phyloP scores from a whole-genome alignment of 2,888 invertebrate species.

The Thumatha senex region DNA sequence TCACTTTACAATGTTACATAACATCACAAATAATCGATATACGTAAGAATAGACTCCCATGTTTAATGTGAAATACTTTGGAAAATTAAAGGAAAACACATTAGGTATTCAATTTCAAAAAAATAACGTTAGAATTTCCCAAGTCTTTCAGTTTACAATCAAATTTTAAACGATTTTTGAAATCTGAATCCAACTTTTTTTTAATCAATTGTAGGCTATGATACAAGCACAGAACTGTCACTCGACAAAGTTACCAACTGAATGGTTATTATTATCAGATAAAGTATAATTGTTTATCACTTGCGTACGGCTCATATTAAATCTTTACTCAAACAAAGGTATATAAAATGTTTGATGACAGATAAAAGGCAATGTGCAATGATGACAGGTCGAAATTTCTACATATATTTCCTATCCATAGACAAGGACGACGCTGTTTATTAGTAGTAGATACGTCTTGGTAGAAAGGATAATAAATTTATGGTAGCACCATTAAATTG shows the following conservation, averaged over 20 bases:
- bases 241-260: not conserved
- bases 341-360: slow-evolving; percentile 26
- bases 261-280: not conserved
- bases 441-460: too few relatives aligned
- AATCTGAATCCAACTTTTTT: not conserved
- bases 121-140: not conserved
- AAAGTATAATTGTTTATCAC: not conserved
- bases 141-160: not conserved
- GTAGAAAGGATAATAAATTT: too few relatives aligned
- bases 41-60: slow-evolving; percentile 77
- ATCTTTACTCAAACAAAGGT: slow-evolving; percentile 7
- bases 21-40: slow-evolving; percentile 74
- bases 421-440: not conserved
- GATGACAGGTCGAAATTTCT: not conserved
- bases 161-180: not conserved
- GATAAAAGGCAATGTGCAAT: slow-evolving; percentile 6
- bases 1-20: slow-evolving; percentile 42
- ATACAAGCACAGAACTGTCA: not conserved
- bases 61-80: slow-evolving; percentile 36
- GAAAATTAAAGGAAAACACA: not conserved
- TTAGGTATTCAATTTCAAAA: slow-evolving; percentile 2
- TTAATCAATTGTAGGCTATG: not conserved
- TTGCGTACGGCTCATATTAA: not conserved
- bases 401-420: not conserved
- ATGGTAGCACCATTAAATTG: too few relatives aligned